Evolutionary conservation across 92 coral and sea anemone genomes (phyloP), one percentile per base, ranked within the genome.

Genomic region (Virgularia gustaviana): DNA sequence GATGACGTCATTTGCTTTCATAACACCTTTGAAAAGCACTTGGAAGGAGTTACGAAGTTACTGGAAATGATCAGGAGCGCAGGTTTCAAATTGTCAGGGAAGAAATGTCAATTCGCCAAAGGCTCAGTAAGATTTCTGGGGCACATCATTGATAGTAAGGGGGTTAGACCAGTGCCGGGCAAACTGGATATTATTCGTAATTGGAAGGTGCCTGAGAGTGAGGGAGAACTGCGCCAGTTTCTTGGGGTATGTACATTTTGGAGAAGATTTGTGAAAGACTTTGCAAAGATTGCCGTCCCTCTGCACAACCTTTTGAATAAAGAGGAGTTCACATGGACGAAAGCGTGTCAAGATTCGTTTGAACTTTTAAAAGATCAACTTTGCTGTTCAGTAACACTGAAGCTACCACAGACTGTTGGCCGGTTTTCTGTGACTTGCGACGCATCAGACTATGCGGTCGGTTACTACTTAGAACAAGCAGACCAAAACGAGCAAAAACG

Each of bases 231-330:
- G 29, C 64, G 64, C 34, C 64, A 57, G 34, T 57, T 57, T 25
- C 30, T 57, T 31, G 64, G 64, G 2, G 64, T 57, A 5, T 57
- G 64, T 25, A 57, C 64, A 31, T 19, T 57, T 57, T 57, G 64
- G 64, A 57, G 64, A 28, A 23, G 64, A 55, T 55, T 22, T 16
- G 27, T 55, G 62, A 55, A 15, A 39, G 45, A 39, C 15, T 39
- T 39, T 39, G 7, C 45, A 7, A 39, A 39, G 15, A 15, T 39
- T 39, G 8, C 45, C 7, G 45, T 39, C 7, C 45, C 45, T 39
- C 45, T 39, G 7, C 45, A 15, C 15, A 39, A 39, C 45, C 8
- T 83, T 43, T 61, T 78, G 20, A 78, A 67, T 45, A 73, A 79
- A 67, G 42, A 73, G 27, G 78, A 84, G 30, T 39, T 39, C 15